Evolutionary conservation across 2,113 vertebrate species (phyloP), one percentile per base, ranked within the genome.

Genomic region (Guaruba guarouba): DNA sequence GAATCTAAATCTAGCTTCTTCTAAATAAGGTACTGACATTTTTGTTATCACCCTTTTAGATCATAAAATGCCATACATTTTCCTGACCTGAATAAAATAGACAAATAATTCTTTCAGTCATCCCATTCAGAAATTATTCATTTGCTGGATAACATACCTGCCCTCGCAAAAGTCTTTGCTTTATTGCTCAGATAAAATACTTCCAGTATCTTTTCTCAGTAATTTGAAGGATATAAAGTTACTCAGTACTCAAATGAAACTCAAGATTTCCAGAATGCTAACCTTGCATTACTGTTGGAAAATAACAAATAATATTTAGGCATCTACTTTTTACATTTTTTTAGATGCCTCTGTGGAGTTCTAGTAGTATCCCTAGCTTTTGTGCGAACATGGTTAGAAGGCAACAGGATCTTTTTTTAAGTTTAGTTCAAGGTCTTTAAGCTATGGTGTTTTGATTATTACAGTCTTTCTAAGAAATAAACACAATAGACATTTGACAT

Each of bases 401-500:
- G 8, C 6, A 88, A 51, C 7, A 66, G 35, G 9, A 62, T 2
- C 1, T 16, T 35, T 41, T 19, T 77, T 67, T 6, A 29, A 15
- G 2, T 70, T 85, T 17, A 11, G 2, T 73, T 86, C 16, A 71
- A 66, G 18, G 9, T 79, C 23, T 68, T 88, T 61, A 70, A 70
- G 22, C 5, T 81, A 17, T 16, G 6, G 0, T 1, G 0, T 8
- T 77, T 68, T 69, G 4, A 61, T 46, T 0, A 68, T 35, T 68
- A 43, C 10, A 48, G 6, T 17, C 9, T 66, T 66, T 77, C 46
- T 37, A 69, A 49, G 12, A 82, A 64, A 86, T 49, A 74, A 81
- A 52, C 54, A 7, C 10, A 64, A n/a, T 14, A 35, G 11, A 1
- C 13, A 83, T 92, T 63, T 74, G 41, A 49, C 2, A 23, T 46